Percentiles rank a stretch among this genome's conserved stretches.
These are phyloP conservation scores for Pycnomerus fuliginosus DNA, from an alignment of 2,888 invertebrate genomes.

Conservation along the genomic window DNA sequence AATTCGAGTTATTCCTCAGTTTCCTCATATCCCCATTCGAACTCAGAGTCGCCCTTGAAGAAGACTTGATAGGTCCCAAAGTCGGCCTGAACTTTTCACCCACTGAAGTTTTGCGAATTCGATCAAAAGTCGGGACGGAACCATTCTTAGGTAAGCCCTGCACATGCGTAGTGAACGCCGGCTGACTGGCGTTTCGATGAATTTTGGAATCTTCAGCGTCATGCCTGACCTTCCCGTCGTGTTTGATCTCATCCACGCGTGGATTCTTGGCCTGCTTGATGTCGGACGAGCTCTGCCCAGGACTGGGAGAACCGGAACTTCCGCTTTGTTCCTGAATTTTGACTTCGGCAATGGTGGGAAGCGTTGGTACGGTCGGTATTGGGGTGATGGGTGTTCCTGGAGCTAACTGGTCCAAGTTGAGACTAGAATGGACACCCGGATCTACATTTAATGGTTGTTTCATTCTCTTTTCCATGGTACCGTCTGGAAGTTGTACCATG, in stretches of 20 bases:
- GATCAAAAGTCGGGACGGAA: constrained; percentile 86
- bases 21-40: constrained; percentile 75
- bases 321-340: constrained; percentile 65
- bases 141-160: constrained; percentile 79
- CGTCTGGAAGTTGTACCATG: constrained; percentile 83
- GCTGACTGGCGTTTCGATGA: constrained; percentile 84
- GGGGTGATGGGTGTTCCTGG: constrained; percentile 73
- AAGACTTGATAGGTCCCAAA: constrained; percentile 76
- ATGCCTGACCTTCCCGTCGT: constrained; percentile 41
- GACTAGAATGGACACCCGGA: constrained; percentile 90
- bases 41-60: constrained; percentile 69
- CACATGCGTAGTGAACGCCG: constrained; percentile 69
- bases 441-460: constrained; percentile 91
- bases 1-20: constrained; percentile 57
- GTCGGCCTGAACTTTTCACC: constrained; percentile 84
- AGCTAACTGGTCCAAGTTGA: constrained; percentile 81
- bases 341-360: constrained; percentile 88
- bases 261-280: constrained; percentile 44
- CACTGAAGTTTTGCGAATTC: constrained; percentile 80
- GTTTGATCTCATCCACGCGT: constrained; percentile 51
- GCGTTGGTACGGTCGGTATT: constrained; percentile 79
- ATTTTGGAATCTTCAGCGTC: constrained; percentile 56
- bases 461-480: constrained; percentile 84
- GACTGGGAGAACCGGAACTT: constrained; percentile 57
- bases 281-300: constrained; percentile 39